Percentiles rank a stretch among this genome's conserved stretches.
Evolutionary conservation across 2,797 vertebrate genomes (phyloP).

Genomic region (Cirrhinus molitorella): DNA sequence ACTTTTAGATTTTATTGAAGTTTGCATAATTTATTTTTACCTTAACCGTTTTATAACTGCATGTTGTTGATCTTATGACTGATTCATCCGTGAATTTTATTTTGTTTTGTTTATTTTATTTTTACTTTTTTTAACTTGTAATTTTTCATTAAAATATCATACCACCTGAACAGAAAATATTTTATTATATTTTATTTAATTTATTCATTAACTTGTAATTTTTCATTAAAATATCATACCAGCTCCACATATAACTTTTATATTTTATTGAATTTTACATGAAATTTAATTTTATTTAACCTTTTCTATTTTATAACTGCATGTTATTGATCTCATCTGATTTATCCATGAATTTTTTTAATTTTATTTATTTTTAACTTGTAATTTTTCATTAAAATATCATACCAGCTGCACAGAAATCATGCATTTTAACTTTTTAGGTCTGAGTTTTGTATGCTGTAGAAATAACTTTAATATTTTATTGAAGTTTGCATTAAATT

Average conservation of each 20-base stretch:
- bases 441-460: background rate
- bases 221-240: background rate
- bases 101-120: background rate
- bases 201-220: background rate
- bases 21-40: background rate
- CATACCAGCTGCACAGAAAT: background rate
- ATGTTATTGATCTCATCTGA: background rate
- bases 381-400: background rate
- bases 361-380: too few species aligned
- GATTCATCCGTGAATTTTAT: background rate
- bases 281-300: background rate
- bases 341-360: background rate
- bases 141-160: background rate
- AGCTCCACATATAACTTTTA: too few species aligned
- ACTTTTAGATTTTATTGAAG: background rate
- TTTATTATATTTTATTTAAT: background rate
- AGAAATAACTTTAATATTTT: background rate
- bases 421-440: background rate
- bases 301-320: background rate
- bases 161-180: background rate
- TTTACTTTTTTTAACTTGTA: too few species aligned
- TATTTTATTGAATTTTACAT: background rate
- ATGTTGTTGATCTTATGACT: background rate
- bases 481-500: background rate
- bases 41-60: background rate